These are phyloP conservation scores for Pecten maximus DNA, from an alignment of 2,888 invertebrate species.

Conservation along the genomic window DNA sequence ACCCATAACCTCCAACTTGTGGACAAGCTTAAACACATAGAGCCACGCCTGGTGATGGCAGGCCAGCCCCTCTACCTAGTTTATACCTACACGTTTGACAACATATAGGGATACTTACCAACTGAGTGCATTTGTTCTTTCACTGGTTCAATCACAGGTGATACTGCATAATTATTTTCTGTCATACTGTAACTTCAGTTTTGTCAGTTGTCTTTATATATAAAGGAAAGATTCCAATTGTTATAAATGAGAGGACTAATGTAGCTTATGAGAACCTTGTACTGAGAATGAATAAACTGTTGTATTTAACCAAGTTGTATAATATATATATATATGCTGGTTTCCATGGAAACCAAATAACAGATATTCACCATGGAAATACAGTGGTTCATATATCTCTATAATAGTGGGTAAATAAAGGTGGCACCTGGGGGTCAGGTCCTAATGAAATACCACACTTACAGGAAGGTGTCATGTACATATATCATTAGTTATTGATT, in stretches of 20 bases:
- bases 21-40: too few relatives aligned
- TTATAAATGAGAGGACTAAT: neutral
- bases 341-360: slow-evolving; percentile 4
- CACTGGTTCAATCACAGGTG: neutral
- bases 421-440: neutral
- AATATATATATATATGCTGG: neutral
- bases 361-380: neutral
- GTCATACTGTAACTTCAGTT: neutral
- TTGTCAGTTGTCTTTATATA: neutral
- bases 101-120: neutral
- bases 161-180: neutral
- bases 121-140: neutral
- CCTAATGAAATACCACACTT: neutral
- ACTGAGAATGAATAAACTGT: neutral
- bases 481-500: neutral
- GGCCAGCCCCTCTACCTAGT: too few relatives aligned
- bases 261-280: neutral
- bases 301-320: neutral
- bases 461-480: neutral
- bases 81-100: too few relatives aligned
- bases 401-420: neutral
- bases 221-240: too few relatives aligned
- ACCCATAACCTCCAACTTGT: too few relatives aligned
- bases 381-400: neutral
- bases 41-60: too few relatives aligned